Conservation (phyloP, 2,888 invertebrate genomes). For the Clistopyga incitator region DNA sequence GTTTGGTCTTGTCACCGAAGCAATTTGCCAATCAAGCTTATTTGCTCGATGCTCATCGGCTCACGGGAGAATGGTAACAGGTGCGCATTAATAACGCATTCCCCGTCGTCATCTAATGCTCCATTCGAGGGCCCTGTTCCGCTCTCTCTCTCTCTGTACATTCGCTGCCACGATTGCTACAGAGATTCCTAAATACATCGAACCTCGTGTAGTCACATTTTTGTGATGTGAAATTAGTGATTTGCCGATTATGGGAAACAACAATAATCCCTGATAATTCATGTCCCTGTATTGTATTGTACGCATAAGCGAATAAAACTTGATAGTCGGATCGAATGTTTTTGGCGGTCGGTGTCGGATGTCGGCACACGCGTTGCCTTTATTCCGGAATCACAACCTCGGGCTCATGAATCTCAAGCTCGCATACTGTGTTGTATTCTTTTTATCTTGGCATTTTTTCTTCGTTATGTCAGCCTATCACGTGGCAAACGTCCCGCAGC, state of each 20-base stretch:
- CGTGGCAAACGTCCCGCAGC: conserved; percentile 34
- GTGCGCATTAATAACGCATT: conserved; percentile 32
- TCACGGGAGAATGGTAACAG: conserved; percentile 39
- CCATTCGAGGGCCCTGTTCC: background rate
- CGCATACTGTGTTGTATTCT: background rate
- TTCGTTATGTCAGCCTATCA: conserved; percentile 39
- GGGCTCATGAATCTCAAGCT: conserved; percentile 9
- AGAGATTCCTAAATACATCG: no score
- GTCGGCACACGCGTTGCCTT: background rate
- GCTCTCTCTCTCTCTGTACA: background rate
- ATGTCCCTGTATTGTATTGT: background rate
- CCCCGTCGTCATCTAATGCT: conserved; percentile 12
- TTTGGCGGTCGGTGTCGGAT: background rate
- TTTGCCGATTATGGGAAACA: no score
- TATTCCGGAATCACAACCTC: background rate
- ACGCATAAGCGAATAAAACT: background rate
- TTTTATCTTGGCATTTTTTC: conserved; percentile 14
- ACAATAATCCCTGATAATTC: no score
- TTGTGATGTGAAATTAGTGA: no score
- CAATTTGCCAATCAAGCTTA: conserved; percentile 77
- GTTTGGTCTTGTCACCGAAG: conserved; percentile 75
- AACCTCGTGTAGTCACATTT: no score
- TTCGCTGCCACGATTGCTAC: background rate
- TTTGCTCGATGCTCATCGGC: conserved; percentile 67
- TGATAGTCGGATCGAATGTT: background rate